Evolutionary conservation across 2,888 invertebrate genomes (phyloP), one percentile per base, ranked within the genome.

Genomic region (Tuberolachnus salignus): DNA sequence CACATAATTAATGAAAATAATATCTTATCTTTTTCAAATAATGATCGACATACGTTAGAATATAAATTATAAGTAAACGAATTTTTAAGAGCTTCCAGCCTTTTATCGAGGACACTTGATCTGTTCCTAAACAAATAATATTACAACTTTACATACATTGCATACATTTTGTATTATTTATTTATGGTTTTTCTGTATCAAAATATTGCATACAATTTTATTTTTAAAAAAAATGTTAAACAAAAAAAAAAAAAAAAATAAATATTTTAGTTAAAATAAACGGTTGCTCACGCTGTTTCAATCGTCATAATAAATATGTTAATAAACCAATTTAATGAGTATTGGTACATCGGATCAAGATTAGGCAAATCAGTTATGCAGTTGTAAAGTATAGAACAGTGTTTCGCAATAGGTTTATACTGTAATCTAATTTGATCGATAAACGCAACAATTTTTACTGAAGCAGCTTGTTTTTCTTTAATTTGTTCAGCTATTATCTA

Each of bases 311-410:
- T 87, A 84, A 93, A 95, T 49, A 94, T 88, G 86, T 92, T 92
- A 82, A 94, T 92, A 86, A 94, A 95, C 94, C 94, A 95, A 14
- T 89, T 89, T 59, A 94, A 87, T 0, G 94, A 94, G 85, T 92
- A 95, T 85, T 94, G 94, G 85, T 94, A 95, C 94, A 94, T 94
- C 10, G 93, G 92, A 86, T 94, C 93, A 46, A 94, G 91, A 84
- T 92, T 92, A 13, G 93, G 92, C 82, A 94, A 86, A 86, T 94
- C 93, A 1, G 92, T 92, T 42, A 94, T 90, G 83, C 93, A 93
- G 84, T 94, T 94, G 85, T 94, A 94, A 64, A 94, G 86, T 57
- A 91, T 89, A 10, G 94, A 91, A 13, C 93, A 92, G 86, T 94
- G 92, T 80, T 90, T 90, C 9, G 94, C 92, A 67, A 94, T 91